A percentile compares a stretch with the other conserved stretches of the same genome.
Evolutionary conservation across 2,113 vertebrate genomes (phyloP).

Genomic region (Dasypus novemcinctus): DNA sequence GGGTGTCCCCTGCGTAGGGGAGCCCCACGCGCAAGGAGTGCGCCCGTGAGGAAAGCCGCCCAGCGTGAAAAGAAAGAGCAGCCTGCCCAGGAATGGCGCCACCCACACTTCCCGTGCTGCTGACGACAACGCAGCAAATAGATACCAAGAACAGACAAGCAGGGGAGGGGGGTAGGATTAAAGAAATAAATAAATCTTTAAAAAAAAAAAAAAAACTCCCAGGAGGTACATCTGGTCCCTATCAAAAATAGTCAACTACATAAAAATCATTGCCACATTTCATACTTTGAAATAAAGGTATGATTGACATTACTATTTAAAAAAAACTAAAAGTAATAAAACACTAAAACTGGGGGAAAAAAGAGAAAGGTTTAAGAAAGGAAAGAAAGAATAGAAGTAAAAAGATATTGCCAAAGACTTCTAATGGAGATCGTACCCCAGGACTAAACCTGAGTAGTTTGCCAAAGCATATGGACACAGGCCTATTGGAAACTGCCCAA

Average conservation of each 20-base stretch:
- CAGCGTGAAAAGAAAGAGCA: too few relatives aligned
- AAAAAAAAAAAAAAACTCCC: too few relatives aligned
- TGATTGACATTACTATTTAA: not conserved
- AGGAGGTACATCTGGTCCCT: not conserved
- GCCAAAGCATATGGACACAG: too few relatives aligned
- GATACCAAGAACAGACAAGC: too few relatives aligned
- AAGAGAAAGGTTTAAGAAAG: not conserved
- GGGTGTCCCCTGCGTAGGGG: too few relatives aligned
- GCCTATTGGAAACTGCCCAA: not conserved
- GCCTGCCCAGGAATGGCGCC: too few relatives aligned
- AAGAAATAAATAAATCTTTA: too few relatives aligned
- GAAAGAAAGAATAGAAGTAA: not conserved
- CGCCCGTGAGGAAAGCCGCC: too few relatives aligned
- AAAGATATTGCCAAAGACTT: not conserved
- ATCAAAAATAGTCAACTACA: not conserved
- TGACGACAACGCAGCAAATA: too few relatives aligned
- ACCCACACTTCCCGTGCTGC: too few relatives aligned
- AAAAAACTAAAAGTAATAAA: not conserved
- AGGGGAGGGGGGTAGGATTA: too few relatives aligned
- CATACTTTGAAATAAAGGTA: not conserved
- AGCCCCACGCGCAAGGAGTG: too few relatives aligned
- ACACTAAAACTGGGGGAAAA: not conserved
- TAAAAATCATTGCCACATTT: not conserved
- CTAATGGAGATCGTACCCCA: not conserved
- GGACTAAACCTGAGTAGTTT: not conserved